Base-by-base conservation (phyloP, 2,888 invertebrate species). In the Drymonia ruficornis region DNA sequence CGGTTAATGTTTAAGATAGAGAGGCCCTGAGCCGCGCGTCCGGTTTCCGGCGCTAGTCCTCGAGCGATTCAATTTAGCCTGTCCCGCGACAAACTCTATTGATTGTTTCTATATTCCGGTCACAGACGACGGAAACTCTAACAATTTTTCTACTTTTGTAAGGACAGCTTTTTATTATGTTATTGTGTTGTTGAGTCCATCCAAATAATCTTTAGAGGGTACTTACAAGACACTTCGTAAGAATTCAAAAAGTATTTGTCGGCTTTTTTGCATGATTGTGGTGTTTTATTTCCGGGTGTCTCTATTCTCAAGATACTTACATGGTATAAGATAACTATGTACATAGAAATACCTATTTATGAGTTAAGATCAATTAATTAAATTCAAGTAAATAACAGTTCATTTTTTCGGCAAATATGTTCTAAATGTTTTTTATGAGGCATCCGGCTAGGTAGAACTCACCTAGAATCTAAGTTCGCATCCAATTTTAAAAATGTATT, bases 31-130 rank as follows among this genome's bases (percentile, higher is more conserved):
- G 76, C 72, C 76, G 72, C 75, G 77, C 74, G 76, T 89, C 90
- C 90, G 89, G 89, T 86, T 87, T 87, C 89, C 89, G 86, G 83
- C 63, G 70, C 61, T 67, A 78, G 80, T 76, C 70, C 67, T 71
- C 72, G 71, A 69, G 62, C 82, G 84, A 90, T 91, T 89, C 89
- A 89, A 90, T 91, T 91, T 89, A 74, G 77, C 76, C 77, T 71
- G 72, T 72, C 67, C 82, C 81, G 82, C 81, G 84, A 84, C 89
- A 85, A 89, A 90, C 90, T 90, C 77, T 84, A 86, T 86, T 90
- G 89, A 90, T 91, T 91, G 89, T 89, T 85, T 90, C 89, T 84
- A 84, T 89, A 91, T 91, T 91, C 90, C 85, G 84, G 79, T 84
- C 89, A 84, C 87, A 85, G 78, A 76, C 80, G 72, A 57, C 55